Evolutionary conservation across 2,888 invertebrate genomes (phyloP).

Genomic region (Meiosimyza decipiens): DNA sequence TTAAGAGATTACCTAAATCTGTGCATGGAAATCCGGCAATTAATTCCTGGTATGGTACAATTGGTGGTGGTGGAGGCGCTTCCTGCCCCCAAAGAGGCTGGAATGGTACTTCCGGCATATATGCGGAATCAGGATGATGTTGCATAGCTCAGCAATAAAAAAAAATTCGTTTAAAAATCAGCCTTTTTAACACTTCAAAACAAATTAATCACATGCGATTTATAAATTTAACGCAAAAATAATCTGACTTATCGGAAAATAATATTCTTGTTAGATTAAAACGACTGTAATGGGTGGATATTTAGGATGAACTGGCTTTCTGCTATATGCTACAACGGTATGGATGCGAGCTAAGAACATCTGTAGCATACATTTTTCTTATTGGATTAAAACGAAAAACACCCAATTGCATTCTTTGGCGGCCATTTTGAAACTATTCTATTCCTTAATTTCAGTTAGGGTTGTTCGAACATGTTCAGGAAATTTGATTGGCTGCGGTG

Average conservation of each 20-base stretch:
- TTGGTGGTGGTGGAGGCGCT: conserved; percentile 72
- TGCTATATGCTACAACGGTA: no score
- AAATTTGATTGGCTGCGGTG: conserved; percentile 19
- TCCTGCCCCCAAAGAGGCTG: conserved; percentile 66
- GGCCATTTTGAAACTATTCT: conserved; percentile 3
- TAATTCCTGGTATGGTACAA: conserved; percentile 76
- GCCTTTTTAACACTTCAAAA: not conserved
- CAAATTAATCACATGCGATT: no score
- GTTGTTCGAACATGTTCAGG: conserved; percentile 12
- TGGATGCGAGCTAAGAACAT: not conserved
- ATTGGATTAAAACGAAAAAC: not conserved
- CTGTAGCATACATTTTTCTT: not conserved
- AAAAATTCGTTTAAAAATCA: not conserved
- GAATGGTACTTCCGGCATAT: conserved; percentile 66
- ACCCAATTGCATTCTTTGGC: conserved; percentile 10
- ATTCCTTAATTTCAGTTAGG: not conserved
- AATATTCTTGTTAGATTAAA: no score
- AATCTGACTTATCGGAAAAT: no score
- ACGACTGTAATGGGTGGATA: conserved; percentile 12
- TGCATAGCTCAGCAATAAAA: conserved; percentile 51
- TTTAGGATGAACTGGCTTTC: conserved; percentile 11
- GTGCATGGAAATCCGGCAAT: conserved; percentile 77
- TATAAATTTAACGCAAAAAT: no score
- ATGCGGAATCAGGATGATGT: conserved; percentile 63
- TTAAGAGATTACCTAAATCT: conserved; percentile 69